Percentiles rank a stretch among this genome's conserved stretches.
Conservation (phyloP, 2,888 invertebrate genomes). For the Amiota minor region DNA sequence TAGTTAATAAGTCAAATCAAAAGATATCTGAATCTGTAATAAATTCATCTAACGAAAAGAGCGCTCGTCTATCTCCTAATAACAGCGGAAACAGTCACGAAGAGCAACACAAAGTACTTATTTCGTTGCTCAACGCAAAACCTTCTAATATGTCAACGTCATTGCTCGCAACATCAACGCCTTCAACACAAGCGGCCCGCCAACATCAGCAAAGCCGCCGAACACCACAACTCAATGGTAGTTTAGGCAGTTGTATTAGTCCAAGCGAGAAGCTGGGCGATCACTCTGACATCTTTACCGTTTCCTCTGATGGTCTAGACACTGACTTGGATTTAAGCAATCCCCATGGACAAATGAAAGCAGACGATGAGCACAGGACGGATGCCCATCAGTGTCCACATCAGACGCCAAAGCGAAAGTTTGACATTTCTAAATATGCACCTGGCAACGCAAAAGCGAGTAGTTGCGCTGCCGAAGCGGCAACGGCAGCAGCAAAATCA, state of each 20-base stretch:
- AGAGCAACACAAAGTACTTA: constrained; percentile 45
- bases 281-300: constrained; percentile 72
- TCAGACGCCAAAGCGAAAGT: constrained; percentile 65
- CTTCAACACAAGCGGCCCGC: constrained; percentile 55
- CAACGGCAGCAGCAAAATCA: constrained; percentile 67
- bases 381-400: constrained; percentile 45
- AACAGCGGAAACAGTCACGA: constrained; percentile 27
- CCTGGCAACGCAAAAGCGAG: constrained; percentile 59
- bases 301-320: constrained; percentile 73
- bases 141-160: constrained; percentile 33
- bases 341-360: constrained; percentile 55
- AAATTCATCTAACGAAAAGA: neutral
- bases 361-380: constrained; percentile 49
- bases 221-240: constrained; percentile 67
- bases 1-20: constrained; percentile 21
- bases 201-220: constrained; percentile 43
- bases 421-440: constrained; percentile 67
- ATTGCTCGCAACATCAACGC: constrained; percentile 54
- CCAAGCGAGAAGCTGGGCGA: constrained; percentile 72
- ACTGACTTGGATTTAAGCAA: constrained; percentile 72
- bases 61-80: constrained; percentile 19
- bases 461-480: constrained; percentile 64
- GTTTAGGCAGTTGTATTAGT: constrained; percentile 70
- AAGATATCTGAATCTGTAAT: neutral
- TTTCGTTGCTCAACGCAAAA: constrained; percentile 44